Percentiles rank a stretch among this genome's conserved stretches.
phyloP scores from a whole-genome alignment of 2,888 invertebrate genomes.

The Cephus pygmeus region DNA sequence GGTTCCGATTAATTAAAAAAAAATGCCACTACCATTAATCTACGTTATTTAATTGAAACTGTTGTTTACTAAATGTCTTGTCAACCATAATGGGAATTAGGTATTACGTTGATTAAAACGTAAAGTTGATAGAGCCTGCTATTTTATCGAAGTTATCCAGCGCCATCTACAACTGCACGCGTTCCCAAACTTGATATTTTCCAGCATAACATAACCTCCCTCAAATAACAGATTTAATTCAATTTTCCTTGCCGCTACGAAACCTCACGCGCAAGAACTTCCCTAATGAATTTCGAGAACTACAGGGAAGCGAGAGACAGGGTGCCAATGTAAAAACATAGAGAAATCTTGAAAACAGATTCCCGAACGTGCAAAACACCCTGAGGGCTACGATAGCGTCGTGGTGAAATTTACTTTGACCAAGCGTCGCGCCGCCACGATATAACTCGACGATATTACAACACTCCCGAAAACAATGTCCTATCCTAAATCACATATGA shows the following conservation, averaged over 20 bases:
- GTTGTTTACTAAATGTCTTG: background rate
- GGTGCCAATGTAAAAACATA: background rate
- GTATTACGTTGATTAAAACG: background rate
- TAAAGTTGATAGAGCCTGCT: background rate
- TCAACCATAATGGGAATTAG: background rate
- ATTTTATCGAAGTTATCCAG: background rate
- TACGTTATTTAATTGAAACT: background rate
- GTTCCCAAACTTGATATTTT: background rate
- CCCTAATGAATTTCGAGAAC: background rate
- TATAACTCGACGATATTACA: background rate
- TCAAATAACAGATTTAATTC: background rate
- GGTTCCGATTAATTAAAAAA: background rate
- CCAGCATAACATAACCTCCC: background rate
- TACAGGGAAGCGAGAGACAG: background rate
- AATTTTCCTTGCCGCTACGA: background rate
- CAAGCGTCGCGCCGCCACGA: background rate
- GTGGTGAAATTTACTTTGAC: background rate
- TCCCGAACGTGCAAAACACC: background rate
- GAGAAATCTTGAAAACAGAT: background rate
- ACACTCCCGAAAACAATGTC: background rate
- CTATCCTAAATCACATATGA: background rate
- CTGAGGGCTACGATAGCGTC: background rate
- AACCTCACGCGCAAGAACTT: background rate
- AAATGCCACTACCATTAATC: background rate
- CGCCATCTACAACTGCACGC: background rate